Percentiles rank a stretch among this genome's conserved stretches.
phyloP scores from a whole-genome alignment of 2,113 vertebrate genomes.

The Spermophilus dauricus region DNA sequence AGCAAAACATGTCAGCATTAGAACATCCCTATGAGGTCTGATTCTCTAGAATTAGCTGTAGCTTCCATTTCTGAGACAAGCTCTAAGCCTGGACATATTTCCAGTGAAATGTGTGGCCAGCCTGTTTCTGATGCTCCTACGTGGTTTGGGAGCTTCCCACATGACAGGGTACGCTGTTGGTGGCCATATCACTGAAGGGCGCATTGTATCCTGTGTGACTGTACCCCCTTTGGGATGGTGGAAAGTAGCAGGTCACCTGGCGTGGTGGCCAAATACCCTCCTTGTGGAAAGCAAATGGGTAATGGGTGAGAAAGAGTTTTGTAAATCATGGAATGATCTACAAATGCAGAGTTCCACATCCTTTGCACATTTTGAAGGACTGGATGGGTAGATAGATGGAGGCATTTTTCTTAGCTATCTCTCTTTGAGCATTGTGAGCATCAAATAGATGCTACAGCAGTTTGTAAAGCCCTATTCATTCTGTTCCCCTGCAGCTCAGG shows the following conservation, averaged over 20 bases:
- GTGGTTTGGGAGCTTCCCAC: background rate
- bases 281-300: background rate
- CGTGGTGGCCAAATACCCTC: background rate
- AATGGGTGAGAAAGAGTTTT: background rate
- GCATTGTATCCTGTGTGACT: background rate
- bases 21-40: background rate
- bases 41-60: background rate
- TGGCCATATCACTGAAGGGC: background rate
- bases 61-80: background rate
- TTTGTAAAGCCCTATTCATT: background rate
- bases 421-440: background rate
- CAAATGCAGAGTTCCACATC: background rate
- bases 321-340: background rate
- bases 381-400: background rate
- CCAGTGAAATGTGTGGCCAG: background rate
- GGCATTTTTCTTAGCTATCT: background rate
- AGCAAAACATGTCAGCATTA: background rate
- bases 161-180: accelerated
- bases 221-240: background rate
- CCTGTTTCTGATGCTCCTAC: background rate
- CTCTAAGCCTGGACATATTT: background rate
- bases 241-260: background rate
- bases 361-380: background rate
- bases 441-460: background rate
- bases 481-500: background rate